Evolutionary conservation across 2,888 invertebrate species (phyloP), one percentile per base, ranked within the genome.

Genomic region (Mesoligia furuncula): DNA sequence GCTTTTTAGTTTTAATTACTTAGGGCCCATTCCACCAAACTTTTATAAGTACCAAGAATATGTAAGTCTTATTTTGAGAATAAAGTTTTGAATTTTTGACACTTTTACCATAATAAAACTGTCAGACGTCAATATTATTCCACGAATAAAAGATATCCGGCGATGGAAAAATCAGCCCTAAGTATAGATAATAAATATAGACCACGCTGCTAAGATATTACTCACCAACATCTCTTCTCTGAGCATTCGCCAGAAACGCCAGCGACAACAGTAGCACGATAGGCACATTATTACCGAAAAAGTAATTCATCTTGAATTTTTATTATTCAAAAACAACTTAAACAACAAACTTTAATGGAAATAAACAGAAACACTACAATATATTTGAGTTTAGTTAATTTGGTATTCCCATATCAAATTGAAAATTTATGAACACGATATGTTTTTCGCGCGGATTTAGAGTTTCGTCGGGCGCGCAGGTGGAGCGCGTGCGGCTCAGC

Each of bases 191-290:
- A 9, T 17, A 66, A 66, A 15, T 61, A 27, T 15, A 54, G 6
- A 83, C 7, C 6, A 67, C 15, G 11, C 15, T 17, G 15, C 24
- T 67, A n/a, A 48, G 0, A 59, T 67, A 20, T 15, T 72, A 94
- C 96, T 95, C 86, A 96, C 97, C 96, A 90, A 93, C 93, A 89
- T 96, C 95, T 92, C 94, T 93, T 89, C 95, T 95, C 91, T 97
- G 97, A 71, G 96, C 96, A 91, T 93, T 95, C 64, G 94, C 95
- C 86, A 97, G 89, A 77, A 96, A 90, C 86, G 96, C 93, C 87
- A 97, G 88, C 59, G 94, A 95, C 85, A 96, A 93, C 89, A 97
- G 86, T 83, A 97, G 84, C 85, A 96, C 95, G 94, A 95, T 93
- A 45, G 93, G 94, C 85, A 96, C 90, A 86, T 93, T 93, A 80